Evolutionary conservation across 2,888 invertebrate species (phyloP), one percentile per base, ranked within the genome.

Genomic region (Eristalinus aeneus): DNA sequence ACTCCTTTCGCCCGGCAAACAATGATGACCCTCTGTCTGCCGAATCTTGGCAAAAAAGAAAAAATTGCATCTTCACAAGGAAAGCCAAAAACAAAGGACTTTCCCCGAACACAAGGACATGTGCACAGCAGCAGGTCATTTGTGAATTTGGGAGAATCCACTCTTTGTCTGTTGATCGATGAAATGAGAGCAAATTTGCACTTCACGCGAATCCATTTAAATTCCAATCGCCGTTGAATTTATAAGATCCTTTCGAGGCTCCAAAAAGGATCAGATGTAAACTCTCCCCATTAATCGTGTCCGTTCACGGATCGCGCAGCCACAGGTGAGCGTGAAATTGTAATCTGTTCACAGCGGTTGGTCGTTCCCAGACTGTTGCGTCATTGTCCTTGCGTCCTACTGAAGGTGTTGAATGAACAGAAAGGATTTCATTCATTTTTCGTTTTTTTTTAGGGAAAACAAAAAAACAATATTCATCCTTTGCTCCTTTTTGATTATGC

Each of bases 361-460:
- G 82, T 69, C 67, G 72, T 64, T 8, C 46, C 60, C 53, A 27
- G 22, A 75, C 76, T 71, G 68, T 83, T 83, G 82, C 82, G 82
- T 83, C 82, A 83, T 83, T 83, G 82, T 83, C 39, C 39, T 10
- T n/a, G 22, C 56, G 72, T 77, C 82, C 82, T 68, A 56, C 77
- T 69, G 77, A 73, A 83, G 68, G 82, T 83, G 82, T 73, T 81
- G 82, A 83, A 83, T 83, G 77, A 63, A 39, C 23, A 32, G 31
- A 83, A 83, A 78, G 82, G 73, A 77, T 82, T 76, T 65, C 82
- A 77, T 39, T 23, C 56, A 56, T 27, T 22, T 39, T 56, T 68
- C 31, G 22, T 11, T 36, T 16, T 31, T 23, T 54, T 68, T 32
- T 53, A 36, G 4, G 27, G 27, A 27, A 60, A 16, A 39, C 12